phyloP scores from a whole-genome alignment of 2,888 invertebrate species.

The Drosophila diplacantha region DNA sequence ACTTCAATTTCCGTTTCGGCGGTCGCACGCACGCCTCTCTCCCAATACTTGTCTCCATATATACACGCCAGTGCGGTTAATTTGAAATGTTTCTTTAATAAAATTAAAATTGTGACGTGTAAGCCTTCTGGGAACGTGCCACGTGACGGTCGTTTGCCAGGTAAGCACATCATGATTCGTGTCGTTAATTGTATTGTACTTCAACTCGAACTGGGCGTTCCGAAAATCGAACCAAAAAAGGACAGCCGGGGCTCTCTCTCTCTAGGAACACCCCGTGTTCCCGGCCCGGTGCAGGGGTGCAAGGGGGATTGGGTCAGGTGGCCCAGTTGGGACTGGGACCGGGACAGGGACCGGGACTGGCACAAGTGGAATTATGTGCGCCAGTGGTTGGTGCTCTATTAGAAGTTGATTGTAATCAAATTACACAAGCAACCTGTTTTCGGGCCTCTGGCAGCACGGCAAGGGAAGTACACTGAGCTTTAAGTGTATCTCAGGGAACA shows the following conservation, averaged over 20 bases:
- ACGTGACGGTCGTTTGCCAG: slow-evolving; percentile 77
- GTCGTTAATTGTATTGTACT: slow-evolving; percentile 77
- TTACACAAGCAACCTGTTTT: slow-evolving; percentile 75
- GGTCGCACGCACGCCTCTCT: slow-evolving; percentile 37
- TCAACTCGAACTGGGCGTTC: slow-evolving; percentile 51
- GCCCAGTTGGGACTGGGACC: slow-evolving; percentile 6
- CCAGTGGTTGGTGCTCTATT: slow-evolving; percentile 69
- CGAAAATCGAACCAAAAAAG: slow-evolving; percentile 5
- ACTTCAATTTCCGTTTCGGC: slow-evolving; percentile 53
- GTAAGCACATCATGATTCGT: slow-evolving; percentile 76
- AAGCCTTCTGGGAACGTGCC: slow-evolving; percentile 76
- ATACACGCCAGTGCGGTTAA: slow-evolving; percentile 53
- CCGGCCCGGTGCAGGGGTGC: too few relatives aligned
- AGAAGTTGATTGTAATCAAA: slow-evolving; percentile 75
- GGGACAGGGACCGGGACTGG: slow-evolving; percentile 20
- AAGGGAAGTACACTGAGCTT: neutral
- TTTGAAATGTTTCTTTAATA: slow-evolving; percentile 74
- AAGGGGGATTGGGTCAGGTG: slow-evolving; percentile 12
- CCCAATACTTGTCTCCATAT: neutral
- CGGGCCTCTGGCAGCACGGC: slow-evolving; percentile 8
- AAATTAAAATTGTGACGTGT: slow-evolving; percentile 75
- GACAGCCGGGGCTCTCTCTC: neutral
- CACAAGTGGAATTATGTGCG: slow-evolving; percentile 42
- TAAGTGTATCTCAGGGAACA: too few relatives aligned
- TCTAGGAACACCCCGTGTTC: neutral